phyloP scores from a whole-genome alignment of 2,888 invertebrate genomes.

The Aleiodes alternator region DNA sequence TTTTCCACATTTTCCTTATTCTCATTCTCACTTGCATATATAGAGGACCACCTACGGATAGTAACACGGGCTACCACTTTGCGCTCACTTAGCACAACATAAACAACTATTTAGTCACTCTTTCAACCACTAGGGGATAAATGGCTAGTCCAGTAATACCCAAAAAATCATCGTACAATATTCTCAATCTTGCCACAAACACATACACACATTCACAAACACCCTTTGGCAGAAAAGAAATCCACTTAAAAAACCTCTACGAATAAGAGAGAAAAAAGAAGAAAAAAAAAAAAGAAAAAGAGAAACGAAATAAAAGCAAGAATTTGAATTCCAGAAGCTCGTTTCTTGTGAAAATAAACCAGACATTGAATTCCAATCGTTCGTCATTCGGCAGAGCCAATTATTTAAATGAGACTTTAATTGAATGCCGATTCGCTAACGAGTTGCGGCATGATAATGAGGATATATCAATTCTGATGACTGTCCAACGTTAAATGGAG shows the following conservation, averaged over 20 bases:
- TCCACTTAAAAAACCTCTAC: neutral
- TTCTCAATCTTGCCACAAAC: neutral
- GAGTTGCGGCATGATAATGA: slow-evolving; percentile 55
- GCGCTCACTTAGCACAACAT: slow-evolving; percentile 70
- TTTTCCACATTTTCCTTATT: slow-evolving; percentile 14
- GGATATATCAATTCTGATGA: slow-evolving; percentile 47
- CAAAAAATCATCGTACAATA: slow-evolving; percentile 20
- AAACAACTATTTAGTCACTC: slow-evolving; percentile 65
- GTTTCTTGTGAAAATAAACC: slow-evolving; percentile 29
- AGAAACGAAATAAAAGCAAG: neutral
- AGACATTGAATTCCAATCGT: slow-evolving; percentile 33
- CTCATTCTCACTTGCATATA: slow-evolving; percentile 8
- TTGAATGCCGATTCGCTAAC: slow-evolving; percentile 55
- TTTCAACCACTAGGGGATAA: slow-evolving; percentile 54
- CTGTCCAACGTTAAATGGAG: slow-evolving; percentile 26
- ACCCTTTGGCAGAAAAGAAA: neutral
- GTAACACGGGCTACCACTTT: slow-evolving; percentile 72
- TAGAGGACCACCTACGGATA: slow-evolving; percentile 67
- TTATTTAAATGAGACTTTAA: slow-evolving; percentile 56
- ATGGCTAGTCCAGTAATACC: slow-evolving; percentile 43
- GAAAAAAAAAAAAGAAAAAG: slow-evolving; percentile 11
- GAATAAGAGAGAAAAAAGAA: neutral
- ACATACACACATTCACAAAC: neutral
- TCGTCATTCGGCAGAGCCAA: slow-evolving; percentile 45
- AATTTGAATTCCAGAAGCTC: slow-evolving; percentile 35